Conservation (phyloP, 2,113 vertebrate species). For the Lipophrys pholis region DNA sequence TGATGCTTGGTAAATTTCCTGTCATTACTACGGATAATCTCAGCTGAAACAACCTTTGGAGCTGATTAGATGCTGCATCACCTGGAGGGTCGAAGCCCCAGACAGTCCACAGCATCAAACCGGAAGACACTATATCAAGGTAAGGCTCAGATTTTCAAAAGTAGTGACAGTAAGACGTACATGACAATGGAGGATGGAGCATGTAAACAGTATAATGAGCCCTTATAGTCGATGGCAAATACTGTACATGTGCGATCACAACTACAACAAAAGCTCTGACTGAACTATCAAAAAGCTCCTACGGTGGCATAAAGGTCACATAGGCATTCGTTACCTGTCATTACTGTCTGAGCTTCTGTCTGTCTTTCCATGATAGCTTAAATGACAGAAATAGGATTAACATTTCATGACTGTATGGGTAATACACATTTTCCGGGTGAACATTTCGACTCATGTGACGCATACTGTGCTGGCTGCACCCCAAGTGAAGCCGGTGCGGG, state of each 20-base stretch:
- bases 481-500: neutral
- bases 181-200: neutral
- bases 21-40: neutral
- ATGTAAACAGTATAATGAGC: conserved; percentile 15
- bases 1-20: neutral
- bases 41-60: neutral
- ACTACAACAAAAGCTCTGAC: conserved; percentile 31
- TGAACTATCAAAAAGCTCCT: conserved; percentile 31
- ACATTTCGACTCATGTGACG: conserved; percentile 26
- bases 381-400: conserved; percentile 78
- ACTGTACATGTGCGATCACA: conserved; percentile 20
- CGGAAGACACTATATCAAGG: neutral
- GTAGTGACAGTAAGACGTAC: neutral
- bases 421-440: conserved; percentile 11
- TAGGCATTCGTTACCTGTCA: conserved; percentile 78
- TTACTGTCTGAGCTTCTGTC: conserved; percentile 76
- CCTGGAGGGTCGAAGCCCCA: too few species aligned
- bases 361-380: conserved; percentile 82
- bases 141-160: neutral
- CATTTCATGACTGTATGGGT: conserved; percentile 42
- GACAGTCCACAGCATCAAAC: neutral
- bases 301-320: conserved; percentile 33
- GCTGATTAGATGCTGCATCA: neutral
- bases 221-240: conserved; percentile 26
- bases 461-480: conserved; percentile 6